Conservation (phyloP, 2,113 vertebrate species). For the Embiotoca jacksoni region DNA sequence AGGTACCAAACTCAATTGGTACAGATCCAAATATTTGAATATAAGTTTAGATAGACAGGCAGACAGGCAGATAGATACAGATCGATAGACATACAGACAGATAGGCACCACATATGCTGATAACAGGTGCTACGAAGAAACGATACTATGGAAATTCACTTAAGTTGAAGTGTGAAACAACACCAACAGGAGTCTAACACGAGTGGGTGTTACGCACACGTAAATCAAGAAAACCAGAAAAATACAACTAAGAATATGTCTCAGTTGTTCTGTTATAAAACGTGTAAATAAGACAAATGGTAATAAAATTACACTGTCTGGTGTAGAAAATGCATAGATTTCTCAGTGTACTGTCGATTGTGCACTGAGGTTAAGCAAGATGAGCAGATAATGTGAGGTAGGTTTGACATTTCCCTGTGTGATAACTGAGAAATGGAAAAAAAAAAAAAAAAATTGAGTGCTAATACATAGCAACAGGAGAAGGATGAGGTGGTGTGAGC, state of each 20-base stretch:
- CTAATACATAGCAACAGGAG: constrained; percentile 64
- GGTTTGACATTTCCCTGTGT: constrained; percentile 43
- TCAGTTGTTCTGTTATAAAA: background rate
- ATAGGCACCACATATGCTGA: constrained; percentile 28
- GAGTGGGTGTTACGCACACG: constrained; percentile 36
- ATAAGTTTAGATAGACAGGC: background rate
- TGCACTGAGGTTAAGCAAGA: constrained; percentile 1
- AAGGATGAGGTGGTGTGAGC: constrained; percentile 20
- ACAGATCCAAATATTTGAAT: too few relatives aligned
- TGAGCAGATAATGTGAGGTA: constrained; percentile 46
- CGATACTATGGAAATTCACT: constrained; percentile 53
- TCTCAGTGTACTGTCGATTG: background rate
- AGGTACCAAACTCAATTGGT: too few relatives aligned
- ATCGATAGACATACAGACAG: constrained; percentile 1
- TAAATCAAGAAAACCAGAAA: constrained; percentile 24
- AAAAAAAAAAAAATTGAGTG: constrained; percentile 33
- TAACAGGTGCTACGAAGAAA: constrained; percentile 51
- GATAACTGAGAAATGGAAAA: constrained; percentile 45
- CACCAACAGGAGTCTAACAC: constrained; percentile 43
- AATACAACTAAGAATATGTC: constrained; percentile 7
- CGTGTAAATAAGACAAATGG: background rate
- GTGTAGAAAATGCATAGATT: background rate
- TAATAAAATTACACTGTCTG: background rate
- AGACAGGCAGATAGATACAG: background rate
- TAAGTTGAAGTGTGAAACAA: constrained; percentile 59